phyloP scores from a whole-genome alignment of 2,113 vertebrate species.

The Manacus vitellinus region DNA sequence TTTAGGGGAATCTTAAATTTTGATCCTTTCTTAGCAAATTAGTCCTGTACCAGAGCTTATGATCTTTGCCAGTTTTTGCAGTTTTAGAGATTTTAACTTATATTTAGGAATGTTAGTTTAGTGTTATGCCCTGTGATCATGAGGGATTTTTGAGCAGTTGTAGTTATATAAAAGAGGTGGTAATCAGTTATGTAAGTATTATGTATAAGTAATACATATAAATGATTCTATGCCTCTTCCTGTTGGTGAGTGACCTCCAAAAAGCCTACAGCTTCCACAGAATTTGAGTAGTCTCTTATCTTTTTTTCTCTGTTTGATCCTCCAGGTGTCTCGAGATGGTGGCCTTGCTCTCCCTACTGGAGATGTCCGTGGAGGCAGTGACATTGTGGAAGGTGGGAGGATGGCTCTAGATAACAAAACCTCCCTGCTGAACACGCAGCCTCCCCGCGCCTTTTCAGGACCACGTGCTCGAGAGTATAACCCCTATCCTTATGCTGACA shows the following conservation, averaged over 20 bases:
- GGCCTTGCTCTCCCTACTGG: conserved; percentile 73
- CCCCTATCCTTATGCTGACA: conserved; percentile 90
- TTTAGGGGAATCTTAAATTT: not conserved
- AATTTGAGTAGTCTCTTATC: not conserved
- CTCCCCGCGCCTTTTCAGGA: conserved; percentile 88
- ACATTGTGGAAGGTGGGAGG: conserved; percentile 86
- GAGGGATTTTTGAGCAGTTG: not conserved
- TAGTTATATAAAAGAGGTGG: not conserved
- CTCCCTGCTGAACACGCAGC: conserved; percentile 94
- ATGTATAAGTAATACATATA: not conserved
- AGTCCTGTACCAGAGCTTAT: not conserved
- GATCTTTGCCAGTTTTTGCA: not conserved
- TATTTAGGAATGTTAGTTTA: not conserved
- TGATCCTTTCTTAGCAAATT: not conserved
- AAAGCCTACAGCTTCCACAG: not conserved
- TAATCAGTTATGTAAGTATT: not conserved
- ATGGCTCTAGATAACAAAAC: conserved; percentile 98
- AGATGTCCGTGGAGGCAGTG: conserved; percentile 73
- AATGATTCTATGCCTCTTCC: not conserved
- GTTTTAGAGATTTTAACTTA: not conserved
- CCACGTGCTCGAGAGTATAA: conserved; percentile 89
- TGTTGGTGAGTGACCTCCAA: not conserved
- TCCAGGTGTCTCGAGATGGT: conserved; percentile 76
- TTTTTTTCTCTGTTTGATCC: not conserved
- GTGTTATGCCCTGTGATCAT: not conserved